Evolutionary conservation across 2,113 vertebrate species (phyloP), one percentile per base, ranked within the genome.

Genomic region (Sarotherodon lohbergeri): DNA sequence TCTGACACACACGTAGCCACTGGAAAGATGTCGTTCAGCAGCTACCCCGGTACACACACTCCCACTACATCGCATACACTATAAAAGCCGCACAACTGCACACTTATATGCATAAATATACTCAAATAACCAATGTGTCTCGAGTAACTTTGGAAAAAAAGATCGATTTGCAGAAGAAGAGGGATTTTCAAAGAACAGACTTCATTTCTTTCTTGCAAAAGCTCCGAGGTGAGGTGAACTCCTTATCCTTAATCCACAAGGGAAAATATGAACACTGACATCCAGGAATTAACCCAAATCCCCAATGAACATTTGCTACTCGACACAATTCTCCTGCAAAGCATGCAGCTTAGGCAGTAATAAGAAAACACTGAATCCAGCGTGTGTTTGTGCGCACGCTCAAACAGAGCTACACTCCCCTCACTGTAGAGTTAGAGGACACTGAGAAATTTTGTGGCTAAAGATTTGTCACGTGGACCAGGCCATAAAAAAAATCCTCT

Each of bases 11-110:
- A 94, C 11, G 94, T 93, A 12, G 94, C 92, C 68, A 96, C 96
- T 5, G 88, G 91, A 41, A 97, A 95, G 86, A 86, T 97, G 84
- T 98, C 98, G 9, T 98, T 98, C 95, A 98, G 98, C 95, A 98
- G 98, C 92, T 98, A 98, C 86, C 97, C 98, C 93, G 98, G 98
- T 98, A 93, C 17, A 55, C 68, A 83, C 84, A 71, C 17, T 22
- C 19, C 32, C 7, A 29, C 6, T 29, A 19, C 14, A 50, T 50
- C 52, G 71, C 39, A 61, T 36, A 68, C 5, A 57, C 19, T 52
- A 22, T 34, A 24, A 78, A 14, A 84, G 19, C 36, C 1, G 9
- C 17, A 52, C 41, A 73, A 73, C 41, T 1, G 14, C 14, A 73
- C 41, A 46, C 0, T 78, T 76, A 50, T 29, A 76, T 48, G 9